These are phyloP conservation scores for Tragulus kanchil DNA, from an alignment of 2,113 vertebrate genomes.

Conservation along the genomic window DNA sequence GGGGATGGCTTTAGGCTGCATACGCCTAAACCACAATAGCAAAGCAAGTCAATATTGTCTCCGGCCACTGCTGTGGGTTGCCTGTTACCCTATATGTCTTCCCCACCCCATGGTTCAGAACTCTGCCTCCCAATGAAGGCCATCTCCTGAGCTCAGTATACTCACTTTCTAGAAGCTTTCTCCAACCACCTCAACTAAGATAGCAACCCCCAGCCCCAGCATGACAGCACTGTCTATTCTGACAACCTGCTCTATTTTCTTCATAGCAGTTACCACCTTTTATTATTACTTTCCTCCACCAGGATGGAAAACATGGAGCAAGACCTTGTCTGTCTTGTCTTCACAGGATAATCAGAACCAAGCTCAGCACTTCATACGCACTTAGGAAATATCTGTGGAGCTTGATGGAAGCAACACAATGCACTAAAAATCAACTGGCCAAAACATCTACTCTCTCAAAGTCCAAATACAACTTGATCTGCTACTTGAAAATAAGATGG, in stretches of 20 bases:
- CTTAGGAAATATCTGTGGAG: slow-evolving; percentile 65
- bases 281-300: slow-evolving; percentile 33
- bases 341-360: slow-evolving; percentile 31
- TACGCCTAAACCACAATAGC: neutral
- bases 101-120: neutral
- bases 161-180: neutral
- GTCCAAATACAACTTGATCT: slow-evolving; percentile 56
- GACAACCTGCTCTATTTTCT: slow-evolving; percentile 23
- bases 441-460: slow-evolving; percentile 62
- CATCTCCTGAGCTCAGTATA: neutral
- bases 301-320: slow-evolving; percentile 60
- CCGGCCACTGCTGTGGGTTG: neutral
- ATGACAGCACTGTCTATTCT: neutral
- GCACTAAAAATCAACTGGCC: slow-evolving; percentile 50
- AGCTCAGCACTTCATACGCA: slow-evolving; percentile 42
- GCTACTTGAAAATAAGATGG: slow-evolving; percentile 40
- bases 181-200: slow-evolving; percentile 42
- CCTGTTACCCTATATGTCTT: neutral
- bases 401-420: slow-evolving; percentile 52
- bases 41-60: neutral
- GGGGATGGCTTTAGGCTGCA: neutral
- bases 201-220: neutral
- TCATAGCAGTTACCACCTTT: slow-evolving; percentile 21
- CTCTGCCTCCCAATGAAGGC: neutral
- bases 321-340: slow-evolving; percentile 35